Base-by-base conservation (phyloP, 2,113 vertebrate genomes). In the Bufo bufo region DNA sequence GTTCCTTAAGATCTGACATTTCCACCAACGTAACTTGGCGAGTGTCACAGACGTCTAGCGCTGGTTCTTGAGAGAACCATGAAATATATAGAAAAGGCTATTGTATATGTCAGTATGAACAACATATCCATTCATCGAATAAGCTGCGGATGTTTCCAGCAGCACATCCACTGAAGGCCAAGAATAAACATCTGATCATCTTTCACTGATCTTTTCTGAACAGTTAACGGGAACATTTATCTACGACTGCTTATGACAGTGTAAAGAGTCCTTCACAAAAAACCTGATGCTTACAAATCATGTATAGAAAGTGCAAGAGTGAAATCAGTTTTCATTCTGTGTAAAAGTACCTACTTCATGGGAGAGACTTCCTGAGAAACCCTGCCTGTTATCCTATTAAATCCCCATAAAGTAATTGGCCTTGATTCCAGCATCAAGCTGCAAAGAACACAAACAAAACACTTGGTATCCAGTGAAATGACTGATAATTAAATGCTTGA, bases 401-500 rank as follows among this genome's bases (percentile, higher is more conserved):
- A 85, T 33, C 45, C 7, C 54, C 33, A 23, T 61, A 85, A 61
- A 52, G 10, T 77, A 77, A 66, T 33, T 79, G 14, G 58, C 23
- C 56, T 77, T 11, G 16, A 52, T 79, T 65, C 17, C 6, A 86
- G 20, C 47, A 78, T 63, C 58, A 80, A 66, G 16, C 45, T 56
- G 50, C 72, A 75, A 50, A 50, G 14, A 8, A 47, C 45, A 50
- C 12, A 69, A 17, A 54, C 49, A 49, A 49, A 74, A 69, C 56
- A 85, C 59, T 85, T 43, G 14, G n/a, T 75, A 75, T 58, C 58
- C 58, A 50, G 49, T 33, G 43, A 65, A 86, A 79, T 54, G 8
- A 63, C n/a, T 19, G 8, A 45, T 23, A 50, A 79, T 86, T 52
- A 79, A 63, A 50, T 19, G 58, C 17, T 23, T 86, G 85, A 86